Conservation (phyloP, 2,113 vertebrate species). For the Melospiza melodia region DNA sequence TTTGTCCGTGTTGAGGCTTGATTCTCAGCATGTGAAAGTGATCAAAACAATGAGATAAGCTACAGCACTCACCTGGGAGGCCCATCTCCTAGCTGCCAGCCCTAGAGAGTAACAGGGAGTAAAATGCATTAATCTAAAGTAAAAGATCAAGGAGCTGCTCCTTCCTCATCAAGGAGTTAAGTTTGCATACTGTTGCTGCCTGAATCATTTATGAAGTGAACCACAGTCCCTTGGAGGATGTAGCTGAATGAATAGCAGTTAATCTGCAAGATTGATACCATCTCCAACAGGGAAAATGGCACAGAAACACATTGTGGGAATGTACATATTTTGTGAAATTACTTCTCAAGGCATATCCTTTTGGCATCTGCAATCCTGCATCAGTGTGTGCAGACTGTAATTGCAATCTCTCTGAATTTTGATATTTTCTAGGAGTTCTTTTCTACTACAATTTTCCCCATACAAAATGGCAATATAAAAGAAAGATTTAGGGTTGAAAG, state of each 20-base stretch:
- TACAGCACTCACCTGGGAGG: not conserved
- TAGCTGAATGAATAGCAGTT: constrained; percentile 7
- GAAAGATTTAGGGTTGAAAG: not conserved
- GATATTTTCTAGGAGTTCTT: not conserved
- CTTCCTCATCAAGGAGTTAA: not conserved
- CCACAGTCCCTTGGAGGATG: not conserved
- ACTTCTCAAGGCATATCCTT: not conserved
- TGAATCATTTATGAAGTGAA: constrained; percentile 54
- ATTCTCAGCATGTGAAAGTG: not conserved
- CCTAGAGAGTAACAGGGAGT: not conserved
- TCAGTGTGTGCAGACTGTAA: not conserved
- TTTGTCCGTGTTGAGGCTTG: not conserved
- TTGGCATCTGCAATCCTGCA: not conserved
- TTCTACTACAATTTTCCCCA: not conserved
- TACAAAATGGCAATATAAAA: not conserved
- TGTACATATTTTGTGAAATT: constrained; percentile 3
- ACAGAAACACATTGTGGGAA: not conserved
- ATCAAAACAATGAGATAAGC: not conserved
- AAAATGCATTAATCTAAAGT: not conserved
- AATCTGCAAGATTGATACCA: not conserved
- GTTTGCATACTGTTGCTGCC: not conserved
- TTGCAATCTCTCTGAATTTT: not conserved
- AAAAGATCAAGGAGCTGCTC: not conserved
- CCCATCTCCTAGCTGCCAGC: not conserved
- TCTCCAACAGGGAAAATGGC: constrained; percentile 2